Evolutionary conservation across 1,140 invertebrate genomes (phyloP).

Genomic region (Bombus huntii): DNA sequence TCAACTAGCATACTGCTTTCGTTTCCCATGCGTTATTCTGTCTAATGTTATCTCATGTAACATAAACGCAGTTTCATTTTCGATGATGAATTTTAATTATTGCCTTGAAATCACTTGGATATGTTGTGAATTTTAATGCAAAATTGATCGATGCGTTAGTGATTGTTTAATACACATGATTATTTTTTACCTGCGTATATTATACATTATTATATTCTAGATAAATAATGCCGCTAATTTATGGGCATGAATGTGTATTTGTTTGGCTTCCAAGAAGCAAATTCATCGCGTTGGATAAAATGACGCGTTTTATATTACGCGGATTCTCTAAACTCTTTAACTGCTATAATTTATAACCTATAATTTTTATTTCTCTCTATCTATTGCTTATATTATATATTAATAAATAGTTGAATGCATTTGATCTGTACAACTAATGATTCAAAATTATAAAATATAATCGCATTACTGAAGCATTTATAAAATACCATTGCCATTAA

Average conservation of each 20-base stretch:
- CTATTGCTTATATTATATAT: neutral
- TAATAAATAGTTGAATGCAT: neutral
- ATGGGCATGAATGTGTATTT: neutral
- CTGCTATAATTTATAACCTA: conserved; percentile 20
- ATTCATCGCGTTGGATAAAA: neutral
- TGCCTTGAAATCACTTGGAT: neutral
- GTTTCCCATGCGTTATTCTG: neutral
- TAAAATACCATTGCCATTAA: neutral
- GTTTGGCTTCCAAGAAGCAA: conserved; percentile 8
- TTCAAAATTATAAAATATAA: neutral
- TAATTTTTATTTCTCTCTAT: neutral
- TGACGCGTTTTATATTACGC: neutral
- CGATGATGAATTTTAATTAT: neutral
- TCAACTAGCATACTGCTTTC: neutral
- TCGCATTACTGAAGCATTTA: neutral
- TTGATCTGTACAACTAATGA: neutral
- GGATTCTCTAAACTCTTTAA: neutral
- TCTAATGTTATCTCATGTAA: too few species aligned
- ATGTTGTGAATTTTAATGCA: neutral
- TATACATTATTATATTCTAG: neutral
- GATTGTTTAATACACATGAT: neutral
- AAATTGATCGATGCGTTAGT: conserved; percentile 9
- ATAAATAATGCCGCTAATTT: neutral
- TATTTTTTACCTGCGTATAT: neutral
- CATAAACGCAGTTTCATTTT: neutral